These are phyloP conservation scores for Phymanthus crucifer DNA, from an alignment of 92 coral and sea anemone species.

Conservation along the genomic window DNA sequence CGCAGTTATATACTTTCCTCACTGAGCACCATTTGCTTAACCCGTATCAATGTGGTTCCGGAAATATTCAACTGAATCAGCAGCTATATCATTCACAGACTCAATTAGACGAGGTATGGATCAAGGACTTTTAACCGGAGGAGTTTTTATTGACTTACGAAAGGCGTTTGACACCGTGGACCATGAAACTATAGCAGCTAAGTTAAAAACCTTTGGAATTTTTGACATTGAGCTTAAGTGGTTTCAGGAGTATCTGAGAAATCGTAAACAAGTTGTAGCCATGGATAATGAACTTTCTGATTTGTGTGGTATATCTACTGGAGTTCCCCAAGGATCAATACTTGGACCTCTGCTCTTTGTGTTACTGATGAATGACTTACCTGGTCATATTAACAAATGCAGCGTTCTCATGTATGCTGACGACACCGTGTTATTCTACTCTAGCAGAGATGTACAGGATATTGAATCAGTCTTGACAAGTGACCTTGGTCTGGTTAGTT, in stretches of 20 bases:
- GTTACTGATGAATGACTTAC: background rate
- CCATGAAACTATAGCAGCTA: conserved; percentile 29
- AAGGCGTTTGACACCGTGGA: conserved; percentile 48
- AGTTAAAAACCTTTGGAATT: conserved; percentile 29
- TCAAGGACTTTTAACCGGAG: conserved; percentile 48
- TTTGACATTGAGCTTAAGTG: conserved; percentile 21
- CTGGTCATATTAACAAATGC: background rate
- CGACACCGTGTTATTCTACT: background rate
- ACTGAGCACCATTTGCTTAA: conserved; percentile 27
- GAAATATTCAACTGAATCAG: conserved; percentile 39
- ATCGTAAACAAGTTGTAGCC: background rate
- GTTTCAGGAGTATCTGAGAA: conserved; percentile 28
- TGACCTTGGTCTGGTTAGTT: background rate
- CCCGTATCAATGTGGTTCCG: conserved; percentile 60
- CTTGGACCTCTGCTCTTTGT: background rate
- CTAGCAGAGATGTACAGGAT: background rate
- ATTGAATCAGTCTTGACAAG: background rate
- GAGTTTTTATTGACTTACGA: conserved; percentile 52
- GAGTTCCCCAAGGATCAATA: background rate
- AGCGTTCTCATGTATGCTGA: background rate
- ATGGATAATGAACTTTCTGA: background rate
- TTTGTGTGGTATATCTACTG: background rate
- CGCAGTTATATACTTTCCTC: conserved; percentile 30
- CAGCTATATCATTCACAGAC: conserved; percentile 52
- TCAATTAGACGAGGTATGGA: conserved; percentile 45